A percentile compares a stretch with the other conserved stretches of the same genome.
phyloP scores from a whole-genome alignment of 2,113 vertebrate species.

The Chionodraco myersi region DNA sequence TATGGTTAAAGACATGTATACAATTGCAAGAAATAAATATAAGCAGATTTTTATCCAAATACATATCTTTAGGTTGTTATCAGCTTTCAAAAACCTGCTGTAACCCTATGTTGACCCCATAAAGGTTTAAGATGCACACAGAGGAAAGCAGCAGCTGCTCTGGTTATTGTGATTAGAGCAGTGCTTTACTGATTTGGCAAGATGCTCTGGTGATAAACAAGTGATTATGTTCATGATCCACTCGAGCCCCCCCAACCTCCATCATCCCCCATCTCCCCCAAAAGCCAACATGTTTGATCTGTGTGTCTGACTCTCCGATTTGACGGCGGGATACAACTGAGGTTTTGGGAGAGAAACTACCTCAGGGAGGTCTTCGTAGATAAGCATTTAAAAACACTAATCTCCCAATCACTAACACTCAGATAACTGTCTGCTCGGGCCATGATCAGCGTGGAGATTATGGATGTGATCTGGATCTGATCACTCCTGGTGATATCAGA shows the following conservation, averaged over 20 bases:
- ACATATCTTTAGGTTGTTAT: neutral
- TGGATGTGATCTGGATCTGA: conserved; percentile 66
- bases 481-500: conserved; percentile 66
- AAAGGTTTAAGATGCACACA: conserved; percentile 42
- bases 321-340: conserved; percentile 6
- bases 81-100: neutral
- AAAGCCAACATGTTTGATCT: conserved; percentile 58
- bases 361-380: conserved; percentile 71
- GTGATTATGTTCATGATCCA: conserved; percentile 74
- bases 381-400: conserved; percentile 78
- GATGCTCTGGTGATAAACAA: conserved; percentile 72
- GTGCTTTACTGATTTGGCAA: conserved; percentile 67
- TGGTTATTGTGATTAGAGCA: conserved; percentile 66
- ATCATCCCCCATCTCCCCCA: conserved; percentile 25
- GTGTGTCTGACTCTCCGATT: conserved; percentile 50
- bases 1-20: neutral
- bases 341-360: conserved; percentile 50
- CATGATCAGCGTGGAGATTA: conserved; percentile 73
- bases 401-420: conserved; percentile 66
- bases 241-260: conserved; percentile 16
- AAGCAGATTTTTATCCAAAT: neutral
- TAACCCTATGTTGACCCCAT: conserved; percentile 14
- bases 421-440: conserved; percentile 72
- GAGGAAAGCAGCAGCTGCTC: conserved; percentile 47
- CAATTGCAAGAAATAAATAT: too few species aligned